Evolutionary conservation across 2,888 invertebrate genomes (phyloP), one percentile per base, ranked within the genome.

Genomic region (Tridacna crocea): DNA sequence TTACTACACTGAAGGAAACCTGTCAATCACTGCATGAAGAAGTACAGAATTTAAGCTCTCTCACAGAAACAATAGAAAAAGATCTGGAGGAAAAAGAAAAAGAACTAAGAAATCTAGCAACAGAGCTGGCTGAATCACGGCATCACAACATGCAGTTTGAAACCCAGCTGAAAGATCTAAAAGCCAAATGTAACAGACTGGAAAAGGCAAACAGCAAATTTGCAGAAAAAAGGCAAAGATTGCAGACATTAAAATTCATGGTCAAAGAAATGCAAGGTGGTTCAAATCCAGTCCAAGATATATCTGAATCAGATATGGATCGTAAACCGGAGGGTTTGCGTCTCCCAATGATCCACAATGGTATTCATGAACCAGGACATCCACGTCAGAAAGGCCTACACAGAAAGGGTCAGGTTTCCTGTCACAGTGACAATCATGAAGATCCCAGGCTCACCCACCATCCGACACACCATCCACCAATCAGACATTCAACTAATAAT

Each of bases 161-260:
- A 77, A 70, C 65, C 12, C 75, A 84, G 63, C 77, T 78, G 19
- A 75, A 66, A 36, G 78, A 85, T 0, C 72, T 88, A 19, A 73
- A 77, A 63, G 51, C 68, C 15, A 82, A 88, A 61, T 80, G 85
- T 61, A 82, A 79, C 4, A 63, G 78, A 72, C 77, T 88, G 0
- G 78, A 85, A 55, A 51, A 81, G 65, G 74, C 85, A n/a, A 82
- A 87, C 22, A 58, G 60, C 24, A 84, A 88, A 72, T 88, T 88
- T 63, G 26, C 88, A 12, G 88, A 90, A 47, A 88, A 90, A 77
- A 87, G 90, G 61, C 82, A 86, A 48, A 89, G 88, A n/a, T 70
- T 89, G n/a, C 73, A 81, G 72, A 84, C 88, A 36, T 81, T 91
- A 22, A 86, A 88, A 60, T 70, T 79, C 60, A 85, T 89, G 79